phyloP scores from a whole-genome alignment of 2,797 vertebrate species.

The Parambassis ranga region DNA sequence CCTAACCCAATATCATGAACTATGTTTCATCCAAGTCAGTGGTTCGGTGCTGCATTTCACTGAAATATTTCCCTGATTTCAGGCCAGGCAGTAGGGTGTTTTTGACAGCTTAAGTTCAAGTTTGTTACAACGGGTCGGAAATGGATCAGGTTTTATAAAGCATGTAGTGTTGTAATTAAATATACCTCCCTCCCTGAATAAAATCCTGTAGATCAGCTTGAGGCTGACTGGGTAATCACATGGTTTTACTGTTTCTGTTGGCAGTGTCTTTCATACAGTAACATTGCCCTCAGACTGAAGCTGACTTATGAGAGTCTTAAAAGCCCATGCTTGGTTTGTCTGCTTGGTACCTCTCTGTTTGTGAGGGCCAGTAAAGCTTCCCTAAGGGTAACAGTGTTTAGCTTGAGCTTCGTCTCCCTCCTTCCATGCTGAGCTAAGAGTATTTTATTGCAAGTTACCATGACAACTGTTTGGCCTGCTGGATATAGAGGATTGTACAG shows the following conservation, averaged over 20 bases:
- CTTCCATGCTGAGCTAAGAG: slow-evolving; percentile 67
- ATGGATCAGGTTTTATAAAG: not conserved
- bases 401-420: slow-evolving; percentile 67
- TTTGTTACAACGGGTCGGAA: not conserved
- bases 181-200: not conserved
- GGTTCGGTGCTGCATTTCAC: not conserved
- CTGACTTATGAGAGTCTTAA: slow-evolving; percentile 31
- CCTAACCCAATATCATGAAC: not conserved
- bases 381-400: slow-evolving; percentile 65
- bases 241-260: slow-evolving; percentile 23
- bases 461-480: slow-evolving; percentile 64
- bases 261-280: not conserved
- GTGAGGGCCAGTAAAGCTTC: slow-evolving; percentile 68
- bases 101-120: not conserved
- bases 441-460: slow-evolving; percentile 77
- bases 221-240: slow-evolving; percentile 20
- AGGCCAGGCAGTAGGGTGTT: not conserved
- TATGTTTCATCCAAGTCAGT: not conserved
- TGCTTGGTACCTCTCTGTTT: slow-evolving; percentile 48
- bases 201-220: slow-evolving; percentile 1
- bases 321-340: slow-evolving; percentile 17
- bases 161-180: not conserved
- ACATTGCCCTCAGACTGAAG: slow-evolving; percentile 38
- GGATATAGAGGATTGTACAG: slow-evolving; percentile 71
- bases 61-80: not conserved